phyloP scores from a whole-genome alignment of 2,113 vertebrate genomes.

The Pterocles burchelli region DNA sequence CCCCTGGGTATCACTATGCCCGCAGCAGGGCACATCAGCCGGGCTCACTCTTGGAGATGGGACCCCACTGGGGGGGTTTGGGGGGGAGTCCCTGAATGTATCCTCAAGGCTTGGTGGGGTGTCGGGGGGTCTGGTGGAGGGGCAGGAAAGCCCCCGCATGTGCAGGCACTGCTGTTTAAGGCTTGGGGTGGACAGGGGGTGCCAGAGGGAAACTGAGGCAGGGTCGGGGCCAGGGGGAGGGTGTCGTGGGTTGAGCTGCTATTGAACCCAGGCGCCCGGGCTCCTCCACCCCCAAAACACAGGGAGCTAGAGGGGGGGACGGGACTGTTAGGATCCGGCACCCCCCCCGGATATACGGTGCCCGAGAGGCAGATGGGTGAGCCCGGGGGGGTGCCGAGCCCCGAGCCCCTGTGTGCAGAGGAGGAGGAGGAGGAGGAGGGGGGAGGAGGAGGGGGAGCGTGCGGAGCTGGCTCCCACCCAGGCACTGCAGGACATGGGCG shows the following conservation, averaged over 20 bases:
- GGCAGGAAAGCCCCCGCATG: background rate
- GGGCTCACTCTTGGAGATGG: background rate
- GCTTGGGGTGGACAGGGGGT: background rate
- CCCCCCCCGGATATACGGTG: background rate
- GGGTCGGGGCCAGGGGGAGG: accelerated
- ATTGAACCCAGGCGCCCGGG: background rate
- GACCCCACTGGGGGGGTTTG: background rate
- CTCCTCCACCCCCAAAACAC: background rate
- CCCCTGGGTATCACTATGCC: background rate
- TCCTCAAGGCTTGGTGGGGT: background rate
- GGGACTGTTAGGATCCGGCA: background rate
- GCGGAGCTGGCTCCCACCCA: slow-evolving; percentile 51
- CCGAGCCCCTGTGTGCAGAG: background rate
- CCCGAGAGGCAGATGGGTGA: background rate
- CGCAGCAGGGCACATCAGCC: accelerated
- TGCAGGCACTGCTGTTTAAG: background rate
- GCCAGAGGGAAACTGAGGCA: background rate
- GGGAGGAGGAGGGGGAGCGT: slow-evolving; percentile 38
- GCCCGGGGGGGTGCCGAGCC: background rate
- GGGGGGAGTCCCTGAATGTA: background rate
- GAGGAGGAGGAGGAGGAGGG: background rate
- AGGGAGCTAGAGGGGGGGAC: background rate
- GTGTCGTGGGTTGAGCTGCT: accelerated
- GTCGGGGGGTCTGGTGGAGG: background rate
- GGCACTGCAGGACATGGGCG: slow-evolving; percentile 66